A percentile compares a stretch with the other conserved stretches of the same genome.
These are phyloP conservation scores for Eilema griseolum DNA, from an alignment of 2,888 invertebrate genomes.

Conservation along the genomic window DNA sequence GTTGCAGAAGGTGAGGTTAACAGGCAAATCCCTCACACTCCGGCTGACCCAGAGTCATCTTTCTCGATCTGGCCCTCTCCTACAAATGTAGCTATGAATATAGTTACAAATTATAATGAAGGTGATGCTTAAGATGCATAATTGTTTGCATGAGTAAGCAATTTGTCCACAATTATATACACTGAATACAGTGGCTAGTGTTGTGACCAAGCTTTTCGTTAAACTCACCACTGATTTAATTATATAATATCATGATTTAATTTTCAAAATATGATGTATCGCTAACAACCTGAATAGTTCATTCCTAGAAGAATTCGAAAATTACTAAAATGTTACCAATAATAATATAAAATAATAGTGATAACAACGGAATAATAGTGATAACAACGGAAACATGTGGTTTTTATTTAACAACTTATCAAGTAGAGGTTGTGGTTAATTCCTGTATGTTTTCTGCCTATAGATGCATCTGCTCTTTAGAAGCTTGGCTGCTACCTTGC, in stretches of 20 bases:
- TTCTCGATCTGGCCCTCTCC: too few species aligned
- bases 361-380: neutral
- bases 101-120: neutral
- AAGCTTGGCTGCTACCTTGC: neutral
- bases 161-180: neutral
- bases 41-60: too few species aligned
- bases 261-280: neutral
- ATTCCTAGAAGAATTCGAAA: neutral
- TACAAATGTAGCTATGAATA: too few species aligned
- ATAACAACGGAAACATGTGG: neutral
- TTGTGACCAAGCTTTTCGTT: neutral
- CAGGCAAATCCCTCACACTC: too few species aligned
- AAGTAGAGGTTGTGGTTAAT: neutral
- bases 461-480: neutral
- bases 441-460: too few species aligned
- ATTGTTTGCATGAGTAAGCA: neutral
- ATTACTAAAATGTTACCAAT: neutral
- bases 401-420: neutral
- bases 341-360: too few species aligned
- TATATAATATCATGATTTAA: neutral
- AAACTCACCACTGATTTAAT: neutral
- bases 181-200: neutral
- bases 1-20: too few species aligned
- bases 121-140: neutral
- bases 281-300: neutral